Percentiles rank a stretch among this genome's conserved stretches.
These are phyloP conservation scores for Nerophis ophidion DNA, from an alignment of 2,113 vertebrate species.

Conservation along the genomic window DNA sequence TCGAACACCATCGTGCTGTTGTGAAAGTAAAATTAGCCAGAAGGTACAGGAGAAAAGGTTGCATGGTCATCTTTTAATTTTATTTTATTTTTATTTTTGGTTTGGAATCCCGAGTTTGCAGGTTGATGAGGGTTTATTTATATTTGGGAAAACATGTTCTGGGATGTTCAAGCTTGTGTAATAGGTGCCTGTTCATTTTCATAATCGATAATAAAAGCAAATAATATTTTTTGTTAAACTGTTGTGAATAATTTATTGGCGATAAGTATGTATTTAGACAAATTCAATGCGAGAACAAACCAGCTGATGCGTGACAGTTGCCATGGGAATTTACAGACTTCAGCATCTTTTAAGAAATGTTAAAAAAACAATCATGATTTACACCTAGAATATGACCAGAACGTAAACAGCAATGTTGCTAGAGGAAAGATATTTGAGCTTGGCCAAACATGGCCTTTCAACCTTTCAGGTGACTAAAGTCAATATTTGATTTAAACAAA, in stretches of 20 bases:
- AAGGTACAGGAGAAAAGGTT: constrained; percentile 34
- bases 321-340: background rate
- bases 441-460: no score
- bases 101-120: constrained; percentile 62
- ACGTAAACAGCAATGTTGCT: no score
- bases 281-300: no score
- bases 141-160: constrained; percentile 56
- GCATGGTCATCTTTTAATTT: constrained; percentile 19
- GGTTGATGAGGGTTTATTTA: constrained; percentile 68
- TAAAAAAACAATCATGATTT: no score
- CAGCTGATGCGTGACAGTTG: background rate
- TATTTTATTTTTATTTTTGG: constrained; percentile 40
- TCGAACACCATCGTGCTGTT: constrained; percentile 18
- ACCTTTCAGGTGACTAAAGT: background rate
- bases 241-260: constrained; percentile 6
- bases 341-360: background rate
- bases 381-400: no score
- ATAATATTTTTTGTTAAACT: constrained; percentile 65
- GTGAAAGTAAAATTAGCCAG: constrained; percentile 32
- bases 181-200: constrained; percentile 76
- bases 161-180: constrained; percentile 73
- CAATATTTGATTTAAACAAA: background rate
- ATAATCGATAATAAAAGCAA: constrained; percentile 73
- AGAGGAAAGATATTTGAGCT: background rate
- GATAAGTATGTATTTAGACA: background rate